Base-by-base conservation (phyloP, 2,888 invertebrate genomes). In the Caenorhabditis macrosperma region DNA sequence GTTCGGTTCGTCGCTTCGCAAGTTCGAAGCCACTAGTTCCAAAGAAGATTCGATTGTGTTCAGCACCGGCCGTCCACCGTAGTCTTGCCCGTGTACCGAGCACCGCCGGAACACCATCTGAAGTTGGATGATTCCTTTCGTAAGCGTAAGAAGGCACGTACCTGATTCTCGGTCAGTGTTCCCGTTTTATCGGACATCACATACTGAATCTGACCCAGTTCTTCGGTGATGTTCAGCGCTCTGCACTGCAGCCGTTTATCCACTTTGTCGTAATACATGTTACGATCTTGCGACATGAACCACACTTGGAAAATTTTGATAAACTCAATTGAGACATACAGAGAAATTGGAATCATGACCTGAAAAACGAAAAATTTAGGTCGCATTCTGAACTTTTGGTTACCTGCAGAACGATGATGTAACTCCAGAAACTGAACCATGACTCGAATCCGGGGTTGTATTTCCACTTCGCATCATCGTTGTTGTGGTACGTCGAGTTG, bases 171-270 rank as follows among this genome's bases (percentile, higher is more conserved):
- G 0, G 98, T 98, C 69, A 98, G 92, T 2, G 98, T 98, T 9
- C 98, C 98, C 0, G 98, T 98, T 92, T 98, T 98, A 91, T 98
- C 98, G n/a, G 95, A 96, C 92, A 98, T 97, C 82, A 98, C 93
- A 91, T 97, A 97, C 90, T 95, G 94, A 64, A 95, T 93, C 93
- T 97, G 97, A 1, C 97, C 98, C 86, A 98, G 93, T 92, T 98
- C 97, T 91, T 98, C 97, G 0, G 97, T 96, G 82, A 98, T 97
- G 91, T 98, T 97, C 46, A 87, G 54, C 0, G 87, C 87, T 55
- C 87, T 74, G 91, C 97, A 97, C 92, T 96, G 85, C 67, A 95
- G 93, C 84, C 94, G 93, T 88, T 94, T 95, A 91, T 96, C 94
- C 20, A 94, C 94, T 74, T 94, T 93, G 22, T 94, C 93, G 91